Evolutionary conservation across 1,140 invertebrate genomes (phyloP).

Genomic region (Rhyzopertha dominica): DNA sequence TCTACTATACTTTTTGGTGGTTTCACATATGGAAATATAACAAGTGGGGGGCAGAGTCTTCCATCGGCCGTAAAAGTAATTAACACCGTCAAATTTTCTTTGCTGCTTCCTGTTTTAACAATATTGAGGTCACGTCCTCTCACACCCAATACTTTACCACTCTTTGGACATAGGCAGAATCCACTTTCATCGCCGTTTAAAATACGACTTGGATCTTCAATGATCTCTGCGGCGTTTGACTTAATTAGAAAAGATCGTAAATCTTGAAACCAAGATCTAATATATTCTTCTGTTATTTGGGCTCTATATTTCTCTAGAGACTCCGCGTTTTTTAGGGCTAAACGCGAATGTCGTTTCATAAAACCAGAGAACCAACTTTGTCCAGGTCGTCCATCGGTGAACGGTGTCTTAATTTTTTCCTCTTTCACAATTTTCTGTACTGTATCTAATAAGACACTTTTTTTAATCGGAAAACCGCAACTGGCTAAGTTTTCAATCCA

Average conservation of each 20-base stretch:
- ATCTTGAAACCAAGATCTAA: conserved; percentile 2
- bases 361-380: conserved; percentile 17
- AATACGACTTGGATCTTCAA: conserved; percentile 15
- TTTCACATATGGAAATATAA: conserved; percentile 32
- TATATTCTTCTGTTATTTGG: not conserved
- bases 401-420: conserved; percentile 18
- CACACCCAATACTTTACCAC: conserved; percentile 23
- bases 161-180: conserved; percentile 24
- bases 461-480: no score
- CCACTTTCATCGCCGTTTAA: conserved; percentile 30
- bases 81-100: not conserved
- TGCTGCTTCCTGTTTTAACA: no score
- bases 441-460: no score
- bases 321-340: conserved; percentile 6
- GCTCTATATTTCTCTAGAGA: not conserved
- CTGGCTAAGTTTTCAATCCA: no score
- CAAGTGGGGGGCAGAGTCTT: conserved; percentile 27
- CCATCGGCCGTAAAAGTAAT: conserved; percentile 21
- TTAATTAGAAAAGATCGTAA: conserved; percentile 5
- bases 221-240: conserved; percentile 17
- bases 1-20: conserved; percentile 27
- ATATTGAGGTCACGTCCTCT: no score
- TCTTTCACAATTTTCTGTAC: no score
- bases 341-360: conserved; percentile 15
- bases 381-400: conserved; percentile 17